Conservation (phyloP, 2,797 vertebrate genomes). For the Betta splendens region DNA sequence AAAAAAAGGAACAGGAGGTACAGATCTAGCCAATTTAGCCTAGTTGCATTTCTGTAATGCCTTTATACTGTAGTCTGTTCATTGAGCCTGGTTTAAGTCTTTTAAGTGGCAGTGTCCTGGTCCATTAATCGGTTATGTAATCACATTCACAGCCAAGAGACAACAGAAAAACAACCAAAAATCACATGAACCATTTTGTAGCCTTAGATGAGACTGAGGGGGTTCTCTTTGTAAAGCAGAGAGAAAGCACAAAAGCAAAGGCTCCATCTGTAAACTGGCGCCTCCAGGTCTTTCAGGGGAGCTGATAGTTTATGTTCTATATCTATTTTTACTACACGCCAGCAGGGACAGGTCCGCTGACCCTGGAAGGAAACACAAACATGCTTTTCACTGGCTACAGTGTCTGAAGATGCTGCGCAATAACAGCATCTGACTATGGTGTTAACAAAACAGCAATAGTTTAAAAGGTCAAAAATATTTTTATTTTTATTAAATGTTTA, state of each 20-base stretch:
- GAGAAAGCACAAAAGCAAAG: conserved; percentile 55
- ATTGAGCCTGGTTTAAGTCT: background rate
- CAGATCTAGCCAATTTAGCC: background rate
- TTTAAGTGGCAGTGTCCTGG: conserved; percentile 22
- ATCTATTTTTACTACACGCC: conserved; percentile 67
- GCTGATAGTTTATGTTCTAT: conserved; percentile 58
- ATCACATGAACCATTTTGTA: conserved; percentile 63
- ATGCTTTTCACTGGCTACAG: conserved; percentile 67
- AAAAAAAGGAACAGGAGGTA: background rate
- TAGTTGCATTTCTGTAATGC: background rate
- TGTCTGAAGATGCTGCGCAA: conserved; percentile 63
- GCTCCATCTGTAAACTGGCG: conserved; percentile 59
- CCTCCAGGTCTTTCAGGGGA: conserved; percentile 65
- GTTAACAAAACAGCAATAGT: conserved; percentile 50
- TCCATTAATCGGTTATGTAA: conserved; percentile 40
- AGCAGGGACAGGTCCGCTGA: conserved; percentile 66
- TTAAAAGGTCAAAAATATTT: conserved; percentile 33
- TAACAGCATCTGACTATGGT: conserved; percentile 67
- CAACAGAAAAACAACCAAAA: conserved; percentile 24
- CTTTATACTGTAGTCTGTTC: background rate
- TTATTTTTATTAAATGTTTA: conserved; percentile 34
- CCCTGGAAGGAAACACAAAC: conserved; percentile 66
- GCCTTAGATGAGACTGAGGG: conserved; percentile 21
- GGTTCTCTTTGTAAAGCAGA: conserved; percentile 48
- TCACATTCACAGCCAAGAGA: conserved; percentile 31